These are phyloP conservation scores for Avahi laniger DNA, from an alignment of 2,797 vertebrate genomes.

Conservation along the genomic window DNA sequence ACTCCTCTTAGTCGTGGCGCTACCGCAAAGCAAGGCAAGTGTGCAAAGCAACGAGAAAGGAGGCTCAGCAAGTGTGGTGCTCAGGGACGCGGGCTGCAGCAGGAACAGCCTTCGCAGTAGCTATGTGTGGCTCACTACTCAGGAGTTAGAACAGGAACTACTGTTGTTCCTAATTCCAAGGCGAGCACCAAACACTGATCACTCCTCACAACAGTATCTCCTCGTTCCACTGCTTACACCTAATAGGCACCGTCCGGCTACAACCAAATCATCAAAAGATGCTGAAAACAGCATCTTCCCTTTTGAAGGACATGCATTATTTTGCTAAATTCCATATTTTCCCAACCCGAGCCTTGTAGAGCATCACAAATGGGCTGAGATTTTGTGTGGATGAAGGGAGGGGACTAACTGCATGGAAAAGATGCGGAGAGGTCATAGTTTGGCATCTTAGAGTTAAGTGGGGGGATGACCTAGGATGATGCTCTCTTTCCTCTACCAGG, in stretches of 20 bases:
- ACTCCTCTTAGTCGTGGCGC: not conserved
- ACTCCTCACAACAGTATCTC: not conserved
- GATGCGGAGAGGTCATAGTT: not conserved
- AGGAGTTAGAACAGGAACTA: accelerated
- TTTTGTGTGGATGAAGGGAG: not conserved
- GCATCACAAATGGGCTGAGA: not conserved
- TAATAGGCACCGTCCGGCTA: not conserved
- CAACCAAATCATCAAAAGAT: not conserved
- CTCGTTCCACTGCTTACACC: not conserved
- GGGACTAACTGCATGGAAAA: not conserved
- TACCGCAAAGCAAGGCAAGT: not conserved
- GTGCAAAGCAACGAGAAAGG: not conserved
- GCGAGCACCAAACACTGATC: accelerated
- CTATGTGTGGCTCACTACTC: accelerated
- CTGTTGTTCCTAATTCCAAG: not conserved
- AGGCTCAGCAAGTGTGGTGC: too few relatives aligned
- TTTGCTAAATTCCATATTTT: not conserved
- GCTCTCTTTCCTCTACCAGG: not conserved
- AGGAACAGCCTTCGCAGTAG: not conserved
- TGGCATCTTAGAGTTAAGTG: not conserved
- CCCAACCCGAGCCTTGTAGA: not conserved
- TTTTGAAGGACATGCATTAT: not conserved
- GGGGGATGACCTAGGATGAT: not conserved
- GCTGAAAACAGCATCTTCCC: not conserved
- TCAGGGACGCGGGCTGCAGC: accelerated